Evolutionary conservation across 1,140 invertebrate species (phyloP).

Genomic region (Gerris buenoi): DNA sequence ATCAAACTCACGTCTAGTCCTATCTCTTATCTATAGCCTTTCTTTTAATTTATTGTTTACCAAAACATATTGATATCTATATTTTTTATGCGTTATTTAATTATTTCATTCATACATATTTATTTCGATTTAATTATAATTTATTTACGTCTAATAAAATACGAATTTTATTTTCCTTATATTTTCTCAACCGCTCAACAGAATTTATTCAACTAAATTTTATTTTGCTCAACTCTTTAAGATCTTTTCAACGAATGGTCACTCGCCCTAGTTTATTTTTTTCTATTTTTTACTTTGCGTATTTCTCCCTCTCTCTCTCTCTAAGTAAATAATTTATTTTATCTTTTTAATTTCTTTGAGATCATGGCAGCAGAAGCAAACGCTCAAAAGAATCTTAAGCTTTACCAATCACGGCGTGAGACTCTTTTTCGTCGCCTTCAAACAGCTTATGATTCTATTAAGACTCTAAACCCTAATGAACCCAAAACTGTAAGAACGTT

Average conservation of each 20-base stretch:
- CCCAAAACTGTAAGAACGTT: not conserved
- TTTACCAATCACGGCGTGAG: not conserved
- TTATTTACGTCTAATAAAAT: too few species aligned
- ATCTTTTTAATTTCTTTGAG: not conserved
- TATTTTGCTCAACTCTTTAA: not conserved
- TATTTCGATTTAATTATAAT: too few species aligned
- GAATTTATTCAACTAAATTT: conserved; percentile 22
- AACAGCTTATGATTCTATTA: not conserved
- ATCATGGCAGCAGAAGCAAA: not conserved
- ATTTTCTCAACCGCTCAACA: too few species aligned
- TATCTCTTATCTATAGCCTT: too few species aligned
- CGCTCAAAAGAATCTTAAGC: not conserved
- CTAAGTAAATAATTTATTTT: too few species aligned
- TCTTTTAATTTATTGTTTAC: too few species aligned
- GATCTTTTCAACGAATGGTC: not conserved
- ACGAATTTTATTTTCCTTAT: too few species aligned
- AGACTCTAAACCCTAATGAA: not conserved
- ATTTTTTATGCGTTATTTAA: too few species aligned
- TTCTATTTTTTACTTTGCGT: not conserved
- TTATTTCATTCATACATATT: too few species aligned
- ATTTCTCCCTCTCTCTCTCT: not conserved
- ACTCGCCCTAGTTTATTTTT: not conserved
- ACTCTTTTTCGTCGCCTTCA: not conserved
- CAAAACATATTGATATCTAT: too few species aligned
- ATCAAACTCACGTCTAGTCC: too few species aligned